These are phyloP conservation scores for Drosophila cardini DNA, from an alignment of 1,140 invertebrate genomes.

Conservation along the genomic window DNA sequence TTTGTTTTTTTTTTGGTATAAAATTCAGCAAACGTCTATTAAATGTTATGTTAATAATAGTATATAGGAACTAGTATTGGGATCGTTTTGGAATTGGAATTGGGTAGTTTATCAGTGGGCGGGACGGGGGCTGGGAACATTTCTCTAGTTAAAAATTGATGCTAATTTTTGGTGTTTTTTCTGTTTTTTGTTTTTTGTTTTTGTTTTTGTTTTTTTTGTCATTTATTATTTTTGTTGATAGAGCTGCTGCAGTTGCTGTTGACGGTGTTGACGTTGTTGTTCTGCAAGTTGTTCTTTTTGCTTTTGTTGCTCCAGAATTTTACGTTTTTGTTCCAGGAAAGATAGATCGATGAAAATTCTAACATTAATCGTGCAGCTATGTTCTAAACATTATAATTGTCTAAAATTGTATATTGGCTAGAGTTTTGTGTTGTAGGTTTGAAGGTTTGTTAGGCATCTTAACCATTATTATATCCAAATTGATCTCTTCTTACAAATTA, in stretches of 20 bases:
- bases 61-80: constrained; percentile 43
- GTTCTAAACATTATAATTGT: constrained; percentile 65
- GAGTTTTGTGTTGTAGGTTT: constrained; percentile 38
- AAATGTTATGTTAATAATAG: constrained; percentile 21
- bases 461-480: constrained; percentile 31
- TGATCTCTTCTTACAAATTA: constrained; percentile 22
- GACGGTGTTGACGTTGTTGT: constrained; percentile 79
- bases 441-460: constrained; percentile 39
- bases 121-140: constrained; percentile 16
- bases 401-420: constrained; percentile 57
- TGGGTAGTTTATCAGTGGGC: constrained; percentile 22
- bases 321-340: constrained; percentile 92
- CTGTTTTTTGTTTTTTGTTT: constrained; percentile 42
- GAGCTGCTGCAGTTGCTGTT: constrained; percentile 76
- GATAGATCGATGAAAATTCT: constrained; percentile 91
- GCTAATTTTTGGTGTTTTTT: constrained; percentile 36
- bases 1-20: constrained; percentile 29
- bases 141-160: constrained; percentile 54
- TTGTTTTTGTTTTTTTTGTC: constrained; percentile 53
- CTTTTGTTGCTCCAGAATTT: constrained; percentile 87
- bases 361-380: constrained; percentile 85
- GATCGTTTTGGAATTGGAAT: constrained; percentile 17
- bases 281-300: constrained; percentile 83
- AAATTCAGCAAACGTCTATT: constrained; percentile 57
- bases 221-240: constrained; percentile 73